Conservation (phyloP, 1,140 invertebrate species). For the Aphis gossypii region DNA sequence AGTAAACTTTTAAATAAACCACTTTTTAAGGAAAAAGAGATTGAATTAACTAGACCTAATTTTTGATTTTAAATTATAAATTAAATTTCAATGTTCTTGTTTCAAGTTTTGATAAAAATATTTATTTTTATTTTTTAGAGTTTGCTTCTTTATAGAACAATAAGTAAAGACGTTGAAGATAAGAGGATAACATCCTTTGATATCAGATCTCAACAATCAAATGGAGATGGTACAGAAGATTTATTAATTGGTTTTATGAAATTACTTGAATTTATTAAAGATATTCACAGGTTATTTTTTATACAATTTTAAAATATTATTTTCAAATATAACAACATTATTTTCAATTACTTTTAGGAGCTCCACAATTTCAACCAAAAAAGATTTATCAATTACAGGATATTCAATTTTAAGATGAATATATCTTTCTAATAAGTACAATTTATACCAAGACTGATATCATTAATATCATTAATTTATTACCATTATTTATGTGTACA, state of each 20-base stretch:
- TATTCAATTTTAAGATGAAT: slow-evolving; percentile 6
- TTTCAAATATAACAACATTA: not conserved
- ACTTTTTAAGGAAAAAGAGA: not conserved
- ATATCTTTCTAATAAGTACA: not conserved
- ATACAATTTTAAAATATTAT: not conserved
- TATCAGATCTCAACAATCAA: slow-evolving; percentile 53
- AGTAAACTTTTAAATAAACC: not conserved
- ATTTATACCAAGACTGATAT: not conserved
- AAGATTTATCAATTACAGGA: not conserved
- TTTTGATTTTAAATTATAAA: not conserved
- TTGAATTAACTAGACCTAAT: not conserved
- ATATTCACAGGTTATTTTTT: slow-evolving; percentile 43
- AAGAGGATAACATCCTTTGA: slow-evolving; percentile 45
- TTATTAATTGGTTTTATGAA: slow-evolving; percentile 55
- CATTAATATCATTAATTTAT: not conserved
- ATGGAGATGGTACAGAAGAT: slow-evolving; percentile 43
- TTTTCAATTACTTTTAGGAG: not conserved
- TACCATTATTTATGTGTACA: not conserved
- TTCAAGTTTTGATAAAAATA: not conserved
- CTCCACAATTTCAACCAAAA: not conserved
- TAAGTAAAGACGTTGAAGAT: slow-evolving; percentile 53
- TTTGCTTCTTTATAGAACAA: slow-evolving; percentile 54
- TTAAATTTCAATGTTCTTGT: not conserved
- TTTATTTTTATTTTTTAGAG: slow-evolving; percentile 21
- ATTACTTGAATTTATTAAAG: slow-evolving; percentile 54